phyloP scores from a whole-genome alignment of 2,113 vertebrate genomes.

The Takifugu flavidus region DNA sequence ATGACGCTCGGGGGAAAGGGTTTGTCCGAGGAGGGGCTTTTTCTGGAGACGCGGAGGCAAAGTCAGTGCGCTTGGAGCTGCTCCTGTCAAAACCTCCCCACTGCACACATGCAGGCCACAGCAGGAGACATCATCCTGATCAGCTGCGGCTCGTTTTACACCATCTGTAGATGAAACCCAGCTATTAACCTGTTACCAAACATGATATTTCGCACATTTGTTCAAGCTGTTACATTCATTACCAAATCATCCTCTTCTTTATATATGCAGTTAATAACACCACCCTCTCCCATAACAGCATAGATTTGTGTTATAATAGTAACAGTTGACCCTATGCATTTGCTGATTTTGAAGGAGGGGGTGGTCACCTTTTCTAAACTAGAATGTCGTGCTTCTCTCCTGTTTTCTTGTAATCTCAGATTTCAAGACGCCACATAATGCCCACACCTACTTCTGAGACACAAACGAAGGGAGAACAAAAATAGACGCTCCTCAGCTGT shows the following conservation, averaged over 20 bases:
- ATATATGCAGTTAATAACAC: too few relatives aligned
- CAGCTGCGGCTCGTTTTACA: neutral
- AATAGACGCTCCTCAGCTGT: conserved; percentile 65
- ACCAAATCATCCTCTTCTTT: too few relatives aligned
- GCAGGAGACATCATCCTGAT: neutral
- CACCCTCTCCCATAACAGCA: too few relatives aligned
- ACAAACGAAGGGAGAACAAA: conserved; percentile 39
- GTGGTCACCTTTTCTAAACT: neutral
- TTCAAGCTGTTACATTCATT: too few relatives aligned
- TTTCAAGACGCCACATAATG: conserved; percentile 15
- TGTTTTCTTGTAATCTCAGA: conserved; percentile 13
- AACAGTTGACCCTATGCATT: neutral
- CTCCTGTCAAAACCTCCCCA: neutral
- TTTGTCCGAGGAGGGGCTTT: conserved; percentile 55
- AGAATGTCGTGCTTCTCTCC: conserved; percentile 2
- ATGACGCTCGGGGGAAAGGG: conserved; percentile 45
- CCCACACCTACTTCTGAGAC: conserved; percentile 39
- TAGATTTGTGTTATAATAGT: too few relatives aligned
- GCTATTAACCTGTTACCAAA: too few relatives aligned
- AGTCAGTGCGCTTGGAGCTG: neutral
- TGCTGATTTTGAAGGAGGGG: neutral
- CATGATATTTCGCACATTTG: too few relatives aligned
- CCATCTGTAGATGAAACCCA: neutral
- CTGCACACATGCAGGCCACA: neutral
- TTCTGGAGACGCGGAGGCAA: conserved; percentile 29